These are phyloP conservation scores for Diploptera punctata DNA, from an alignment of 2,888 invertebrate genomes.

Conservation along the genomic window DNA sequence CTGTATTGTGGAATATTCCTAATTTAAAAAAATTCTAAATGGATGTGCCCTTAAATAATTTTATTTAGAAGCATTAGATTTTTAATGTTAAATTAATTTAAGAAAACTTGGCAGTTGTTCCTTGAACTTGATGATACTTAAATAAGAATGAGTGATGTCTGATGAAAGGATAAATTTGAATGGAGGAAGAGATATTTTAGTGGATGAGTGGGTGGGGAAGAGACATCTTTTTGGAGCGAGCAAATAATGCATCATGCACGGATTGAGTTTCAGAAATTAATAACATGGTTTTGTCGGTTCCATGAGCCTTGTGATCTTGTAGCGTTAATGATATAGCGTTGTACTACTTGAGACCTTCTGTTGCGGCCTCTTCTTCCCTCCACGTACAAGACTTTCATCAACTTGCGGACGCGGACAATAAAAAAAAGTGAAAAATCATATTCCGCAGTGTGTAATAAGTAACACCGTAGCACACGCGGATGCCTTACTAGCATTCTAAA, in stretches of 20 bases:
- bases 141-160: too few species aligned
- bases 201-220: not conserved
- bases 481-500: slow-evolving; percentile 15
- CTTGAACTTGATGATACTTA: too few species aligned
- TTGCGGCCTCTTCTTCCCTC: slow-evolving; percentile 14
- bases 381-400: slow-evolving; percentile 37
- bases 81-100: too few species aligned
- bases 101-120: too few species aligned
- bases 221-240: slow-evolving; percentile 3
- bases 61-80: too few species aligned
- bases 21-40: too few species aligned
- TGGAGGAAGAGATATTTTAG: too few species aligned
- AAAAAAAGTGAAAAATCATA: slow-evolving; percentile 14
- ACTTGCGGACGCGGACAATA: slow-evolving; percentile 1
- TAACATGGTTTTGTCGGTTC: slow-evolving; percentile 39
- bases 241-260: slow-evolving; percentile 35
- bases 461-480: slow-evolving; percentile 22
- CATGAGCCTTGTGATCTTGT: slow-evolving; percentile 36
- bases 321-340: slow-evolving; percentile 36
- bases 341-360: slow-evolving; percentile 22
- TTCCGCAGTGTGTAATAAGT: slow-evolving; percentile 29
- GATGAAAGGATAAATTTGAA: too few species aligned
- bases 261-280: slow-evolving; percentile 42
- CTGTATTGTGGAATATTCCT: too few species aligned
- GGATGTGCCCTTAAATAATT: too few species aligned